Conservation (phyloP, 2,888 invertebrate species). For the Drosophila leonis region DNA sequence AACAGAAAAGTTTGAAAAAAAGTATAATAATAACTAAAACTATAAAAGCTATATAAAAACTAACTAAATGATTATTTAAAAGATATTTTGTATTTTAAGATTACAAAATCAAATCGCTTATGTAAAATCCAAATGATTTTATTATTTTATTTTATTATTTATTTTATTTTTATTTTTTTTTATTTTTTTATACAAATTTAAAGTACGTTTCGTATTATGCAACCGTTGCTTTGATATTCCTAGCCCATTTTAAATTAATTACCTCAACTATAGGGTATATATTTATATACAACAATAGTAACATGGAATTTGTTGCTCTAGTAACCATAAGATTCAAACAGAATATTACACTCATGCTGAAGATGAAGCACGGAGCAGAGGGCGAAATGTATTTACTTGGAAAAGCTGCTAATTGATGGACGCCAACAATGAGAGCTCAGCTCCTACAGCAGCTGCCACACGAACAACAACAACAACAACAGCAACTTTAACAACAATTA, state of each 20-base stretch:
- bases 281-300: not conserved
- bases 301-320: conserved; percentile 1
- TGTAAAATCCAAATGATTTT: too few relatives aligned
- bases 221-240: not conserved
- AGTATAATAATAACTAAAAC: too few relatives aligned
- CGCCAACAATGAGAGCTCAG: conserved; percentile 15
- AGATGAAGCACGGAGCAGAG: not conserved
- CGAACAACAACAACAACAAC: not conserved
- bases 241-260: not conserved
- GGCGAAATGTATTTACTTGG: not conserved
- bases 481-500: conserved; percentile 5
- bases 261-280: not conserved
- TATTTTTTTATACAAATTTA: too few relatives aligned
- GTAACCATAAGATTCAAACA: not conserved
- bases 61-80: too few relatives aligned
- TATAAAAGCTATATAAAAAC: too few relatives aligned
- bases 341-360: conserved; percentile 15
- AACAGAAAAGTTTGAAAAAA: too few relatives aligned
- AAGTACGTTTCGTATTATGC: too few relatives aligned
- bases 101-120: too few relatives aligned
- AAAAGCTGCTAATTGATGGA: conserved; percentile 47
- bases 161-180: too few relatives aligned
- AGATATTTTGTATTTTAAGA: too few relatives aligned
- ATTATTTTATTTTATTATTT: too few relatives aligned
- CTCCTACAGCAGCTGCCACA: conserved; percentile 17